These are phyloP conservation scores for Gastrophryne carolinensis DNA, from an alignment of 2,797 vertebrate genomes.

Conservation along the genomic window DNA sequence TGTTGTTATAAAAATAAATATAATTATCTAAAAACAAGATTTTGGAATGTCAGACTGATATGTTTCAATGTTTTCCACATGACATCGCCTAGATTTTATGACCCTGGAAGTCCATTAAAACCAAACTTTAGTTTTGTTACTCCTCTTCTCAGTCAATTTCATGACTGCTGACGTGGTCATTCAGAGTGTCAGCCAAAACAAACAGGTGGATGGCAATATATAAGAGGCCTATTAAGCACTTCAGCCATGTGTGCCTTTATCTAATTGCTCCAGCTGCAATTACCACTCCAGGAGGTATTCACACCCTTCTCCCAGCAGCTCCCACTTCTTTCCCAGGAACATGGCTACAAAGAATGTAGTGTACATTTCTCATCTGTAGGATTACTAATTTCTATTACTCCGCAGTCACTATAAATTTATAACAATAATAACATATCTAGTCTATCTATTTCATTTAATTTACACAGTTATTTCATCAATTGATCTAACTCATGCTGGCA, in stretches of 20 bases:
- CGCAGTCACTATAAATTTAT: neutral
- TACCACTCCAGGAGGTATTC: neutral
- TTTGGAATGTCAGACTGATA: no score
- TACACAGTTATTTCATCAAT: no score
- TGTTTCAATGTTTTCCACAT: no score
- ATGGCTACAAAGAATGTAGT: neutral
- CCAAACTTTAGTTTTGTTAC: neutral
- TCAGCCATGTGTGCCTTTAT: neutral
- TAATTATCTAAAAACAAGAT: no score
- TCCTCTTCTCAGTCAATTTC: neutral
- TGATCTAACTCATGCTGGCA: no score
- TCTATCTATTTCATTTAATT: neutral
- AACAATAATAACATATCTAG: neutral
- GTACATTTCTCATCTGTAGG: neutral
- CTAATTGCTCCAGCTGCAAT: neutral
- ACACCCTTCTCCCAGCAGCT: neutral
- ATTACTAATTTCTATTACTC: neutral
- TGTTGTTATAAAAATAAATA: no score
- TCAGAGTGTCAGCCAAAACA: neutral
- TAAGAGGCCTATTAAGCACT: neutral
- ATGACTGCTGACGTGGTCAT: neutral
- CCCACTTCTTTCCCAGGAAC: neutral
- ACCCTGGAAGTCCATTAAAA: no score
- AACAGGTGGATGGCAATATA: neutral
- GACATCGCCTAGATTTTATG: no score